Base-by-base conservation (phyloP, 1,140 invertebrate genomes). In the Penaeus chinensis region DNA sequence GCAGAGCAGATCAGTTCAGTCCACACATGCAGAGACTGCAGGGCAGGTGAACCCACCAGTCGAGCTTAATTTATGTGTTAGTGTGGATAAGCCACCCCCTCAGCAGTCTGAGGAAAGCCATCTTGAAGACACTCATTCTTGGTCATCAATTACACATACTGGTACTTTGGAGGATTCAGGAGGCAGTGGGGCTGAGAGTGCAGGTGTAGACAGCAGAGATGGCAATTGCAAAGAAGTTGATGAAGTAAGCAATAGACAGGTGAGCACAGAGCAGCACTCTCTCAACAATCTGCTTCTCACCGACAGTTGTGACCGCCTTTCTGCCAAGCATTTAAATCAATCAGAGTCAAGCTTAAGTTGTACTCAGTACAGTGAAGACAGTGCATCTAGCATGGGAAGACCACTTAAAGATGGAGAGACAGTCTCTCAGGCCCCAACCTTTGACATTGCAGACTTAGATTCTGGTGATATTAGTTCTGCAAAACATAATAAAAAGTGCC, bases 401-500 rank as follows among this genome's bases (percentile, higher is more conserved):
- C 85, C 74, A 24, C 85, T 87, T 32, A 82, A 82, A 66, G 85
- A 87, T 82, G 80, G 80, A 65, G 85, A 87, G 62, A 87, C 85
- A 63, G 85, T 87, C 37, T 87, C 85, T 24, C 80, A 87, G 80
- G 85, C 85, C 27, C 85, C 85, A 37, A 87, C 85, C 16, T 87
- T 87, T 87, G 85, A 87, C 81, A 87, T 87, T 76, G 85, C 85
- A 65, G 85, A 87, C 54, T 65, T 87, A 77, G 85, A 87, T 65
- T 77, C 80, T 37, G 81, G 79, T 77, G 85, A 82, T 42, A 47
- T 82, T 42, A 77, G 54, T 27, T 27, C 79, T n/a, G 32, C 66
- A 37, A 82, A 82, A 54, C 65, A n/a, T 71, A 65, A 82, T 65
- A 66, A 47, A 37, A 82, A 71, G 47, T 82, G 69, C 65, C 85